These are phyloP conservation scores for Silvanus unidentatus DNA, from an alignment of 2,888 invertebrate genomes.

Conservation along the genomic window DNA sequence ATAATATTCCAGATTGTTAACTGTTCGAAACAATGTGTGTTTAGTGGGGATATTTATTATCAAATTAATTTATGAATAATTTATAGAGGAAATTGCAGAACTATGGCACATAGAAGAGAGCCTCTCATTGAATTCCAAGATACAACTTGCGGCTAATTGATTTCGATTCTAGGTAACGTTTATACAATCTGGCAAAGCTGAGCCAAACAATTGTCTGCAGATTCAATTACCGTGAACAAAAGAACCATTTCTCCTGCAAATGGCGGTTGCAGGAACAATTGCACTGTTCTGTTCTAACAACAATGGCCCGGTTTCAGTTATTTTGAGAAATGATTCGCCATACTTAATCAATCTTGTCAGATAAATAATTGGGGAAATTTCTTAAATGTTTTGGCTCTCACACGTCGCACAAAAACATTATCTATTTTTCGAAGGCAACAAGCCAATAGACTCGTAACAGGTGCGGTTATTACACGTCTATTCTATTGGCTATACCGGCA, in stretches of 20 bases:
- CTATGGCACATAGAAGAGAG: neutral
- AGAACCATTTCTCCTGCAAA: conserved; percentile 44
- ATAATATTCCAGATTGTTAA: too few species aligned
- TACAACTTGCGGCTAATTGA: conserved; percentile 38
- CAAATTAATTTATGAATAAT: conserved; percentile 3
- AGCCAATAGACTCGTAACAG: too few species aligned
- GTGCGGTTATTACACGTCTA: too few species aligned
- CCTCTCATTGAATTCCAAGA: conserved; percentile 6
- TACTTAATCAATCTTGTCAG: conserved; percentile 14
- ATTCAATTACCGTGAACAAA: conserved; percentile 46
- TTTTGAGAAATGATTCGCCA: conserved; percentile 22
- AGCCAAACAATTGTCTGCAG: conserved; percentile 40
- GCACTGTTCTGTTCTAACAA: conserved; percentile 29
- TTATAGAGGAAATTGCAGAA: conserved; percentile 1
- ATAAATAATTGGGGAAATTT: conserved; percentile 8
- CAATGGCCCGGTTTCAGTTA: conserved; percentile 25
- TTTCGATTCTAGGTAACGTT: conserved; percentile 41
- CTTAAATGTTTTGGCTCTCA: too few species aligned
- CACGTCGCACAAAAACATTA: too few species aligned
- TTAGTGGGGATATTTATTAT: too few species aligned
- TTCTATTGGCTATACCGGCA: too few species aligned
- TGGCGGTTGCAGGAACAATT: conserved; percentile 43
- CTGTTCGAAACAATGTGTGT: too few species aligned
- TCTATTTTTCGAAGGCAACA: too few species aligned
- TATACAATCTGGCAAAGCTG: conserved; percentile 40